Base-by-base conservation (phyloP, 2,888 invertebrate genomes). In the Calephelis perditalis region DNA sequence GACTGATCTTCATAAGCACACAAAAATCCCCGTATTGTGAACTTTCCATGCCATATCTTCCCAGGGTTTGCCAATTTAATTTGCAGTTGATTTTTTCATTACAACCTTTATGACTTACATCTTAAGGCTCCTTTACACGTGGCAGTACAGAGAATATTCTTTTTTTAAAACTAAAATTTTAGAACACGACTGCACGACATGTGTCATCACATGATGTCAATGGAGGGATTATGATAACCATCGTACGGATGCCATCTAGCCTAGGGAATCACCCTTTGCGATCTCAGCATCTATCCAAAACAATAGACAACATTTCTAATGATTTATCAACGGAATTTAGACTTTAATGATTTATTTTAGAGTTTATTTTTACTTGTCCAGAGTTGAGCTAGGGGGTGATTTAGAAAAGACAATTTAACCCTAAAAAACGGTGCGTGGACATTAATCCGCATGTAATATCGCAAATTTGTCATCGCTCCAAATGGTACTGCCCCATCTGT, bases 191-290 rank as follows among this genome's bases (percentile, higher is more conserved):
- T 74, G 73, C 82, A 82, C 87, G 90, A 89, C 89, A 90, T 90
- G 89, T 90, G 90, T 90, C 90, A 86, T 90, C 90, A 90, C 90
- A 90, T 90, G 84, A 87, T 81, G 86, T 90, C 89, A 88, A 88
- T 88, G 88, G 82, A 80, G 84, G 88, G 90, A 90, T 90, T 90
- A 90, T 88, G 90, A 90, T 90, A 89, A 88, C 89, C 82, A 89
- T 89, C 90, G 87, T 81, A 80, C 84, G 83, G 82, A 87, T 86
- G 85, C 78, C 86, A 87, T 87, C 87, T 82, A 85, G 79, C 79
- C 69, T 78, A 77, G 86, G 86, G 86, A 85, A 89, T 89, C 89
- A 81, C 90, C 90, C 89, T 88, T 82, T 75, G 81, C 84, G 82
- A 88, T 88, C 89, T 84, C 77, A 66, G 77, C 76, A 71, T 71